Evolutionary conservation across 2,888 invertebrate species (phyloP), one percentile per base, ranked within the genome.

Genomic region (Leptothorax acervorum): DNA sequence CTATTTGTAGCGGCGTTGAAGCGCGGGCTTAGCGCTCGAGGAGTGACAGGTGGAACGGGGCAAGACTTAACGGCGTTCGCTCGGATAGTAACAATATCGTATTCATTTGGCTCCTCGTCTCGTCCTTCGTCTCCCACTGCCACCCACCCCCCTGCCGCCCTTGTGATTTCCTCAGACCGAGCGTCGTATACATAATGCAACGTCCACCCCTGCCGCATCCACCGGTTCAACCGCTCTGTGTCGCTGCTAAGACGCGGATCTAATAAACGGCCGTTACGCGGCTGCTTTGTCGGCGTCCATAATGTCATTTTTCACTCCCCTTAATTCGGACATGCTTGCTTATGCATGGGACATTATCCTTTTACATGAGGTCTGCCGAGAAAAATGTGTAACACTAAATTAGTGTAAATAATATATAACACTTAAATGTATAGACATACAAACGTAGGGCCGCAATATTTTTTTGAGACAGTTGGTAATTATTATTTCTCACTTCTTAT

Each of bases 51-150:
- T 60, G 42, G 63, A 42, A 60, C 45, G 71, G 76, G 48, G 83
- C 82, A 84, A 89, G 88, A 90, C 84, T 90, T 87, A 85, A 85
- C 84, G 75, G 48, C 70, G 73, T 78, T 89, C 73, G 76, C 73
- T 76, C 65, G 87, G 86, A 81, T 86, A 91, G 89, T 89, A 90
- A 91, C 91, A 90, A 91, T 90, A 91, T 90, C 88, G 88, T 91
- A 90, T 91, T 91, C 91, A 88, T 91, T 92, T 87, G 88, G 75
- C 85, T 88, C 85, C 87, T 84, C 84, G 62, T 73, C 51, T 66
- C 60, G 57, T 57, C 63, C 71, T 70, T 68, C 65, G 12, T 28
- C n/a, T 68, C 42, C 42, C 48, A 42, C 31, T 70, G 9, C n/a
- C 23, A 2, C 48, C 11, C 51, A 23, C 57, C 45, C 60, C 48